Percentiles rank a stretch among this genome's conserved stretches.
phyloP scores from a whole-genome alignment of 1,140 invertebrate genomes.

The Bombus huntii region DNA sequence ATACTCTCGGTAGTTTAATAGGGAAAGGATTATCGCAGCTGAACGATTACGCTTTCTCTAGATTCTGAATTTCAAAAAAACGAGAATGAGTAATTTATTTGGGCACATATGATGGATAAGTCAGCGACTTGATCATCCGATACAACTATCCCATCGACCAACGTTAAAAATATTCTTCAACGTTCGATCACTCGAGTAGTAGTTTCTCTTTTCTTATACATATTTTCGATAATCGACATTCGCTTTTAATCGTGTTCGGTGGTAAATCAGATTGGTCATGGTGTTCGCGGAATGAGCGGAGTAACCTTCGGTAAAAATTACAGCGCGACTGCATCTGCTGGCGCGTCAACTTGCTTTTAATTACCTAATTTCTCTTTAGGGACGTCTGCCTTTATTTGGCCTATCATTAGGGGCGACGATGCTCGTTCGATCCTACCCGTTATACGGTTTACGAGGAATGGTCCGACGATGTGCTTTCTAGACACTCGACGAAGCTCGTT shows the following conservation, averaged over 20 bases:
- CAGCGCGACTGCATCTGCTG: background rate
- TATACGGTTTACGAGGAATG: constrained; percentile 60
- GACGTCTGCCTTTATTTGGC: constrained; percentile 61
- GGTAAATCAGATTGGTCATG: background rate
- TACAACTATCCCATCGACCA: no score
- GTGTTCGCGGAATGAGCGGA: background rate
- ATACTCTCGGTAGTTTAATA: no score
- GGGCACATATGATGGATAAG: no score
- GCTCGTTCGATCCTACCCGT: constrained; percentile 53
- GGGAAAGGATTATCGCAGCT: no score
- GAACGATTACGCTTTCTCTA: no score
- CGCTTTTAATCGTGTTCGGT: background rate
- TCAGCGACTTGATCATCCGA: no score
- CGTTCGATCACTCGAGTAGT: no score
- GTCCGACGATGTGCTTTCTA: constrained; percentile 57
- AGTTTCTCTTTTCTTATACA: no score
- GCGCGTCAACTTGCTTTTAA: constrained; percentile 25
- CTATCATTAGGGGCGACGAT: constrained; percentile 52
- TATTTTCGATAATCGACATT: background rate
- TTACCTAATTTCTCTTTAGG: constrained; percentile 44
- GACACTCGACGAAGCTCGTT: constrained; percentile 35
- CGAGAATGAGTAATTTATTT: no score
- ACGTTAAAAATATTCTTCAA: no score
- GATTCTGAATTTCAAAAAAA: no score
- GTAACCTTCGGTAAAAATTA: background rate